Base-by-base conservation (phyloP, 2,888 invertebrate genomes). In the Sarcophaga variegata region DNA sequence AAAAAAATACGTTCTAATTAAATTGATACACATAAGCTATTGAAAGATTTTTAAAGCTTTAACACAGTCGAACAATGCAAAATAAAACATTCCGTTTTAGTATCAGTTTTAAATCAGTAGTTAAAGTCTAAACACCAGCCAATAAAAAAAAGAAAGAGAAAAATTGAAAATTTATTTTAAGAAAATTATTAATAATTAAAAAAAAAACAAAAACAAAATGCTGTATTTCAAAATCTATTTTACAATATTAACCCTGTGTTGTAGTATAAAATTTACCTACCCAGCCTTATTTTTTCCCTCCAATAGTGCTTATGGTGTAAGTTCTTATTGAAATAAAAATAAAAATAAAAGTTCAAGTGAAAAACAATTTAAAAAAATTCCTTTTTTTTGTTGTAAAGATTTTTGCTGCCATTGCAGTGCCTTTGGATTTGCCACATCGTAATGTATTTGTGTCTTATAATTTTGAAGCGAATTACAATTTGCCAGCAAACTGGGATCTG, bases 361-460 rank as follows among this genome's bases (percentile, higher is more conserved):
- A 72, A 74, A 59, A 25, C 8, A n/a, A 37, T 8, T 37, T 2
- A 10, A 37, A 10, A 37, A 37, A 37, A 37, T 37, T 2, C 8
- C 0, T 10, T 54, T 37, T 67, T 54, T 2, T 59, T 62, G 20
- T 81, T 25, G 77, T 77, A 14, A 78, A 96, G 96, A 94, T 96
- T n/a, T 96, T 96, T 91, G 91, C 96, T 60, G 96, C 96, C 0
- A 94, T 96, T 86, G 96, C 96, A 0, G 94, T 96, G 47, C 96
- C 96, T 0, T 92, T 97, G 22, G 96, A 96, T 89, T 94, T 96
- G 8, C 96, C 96, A 0, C 95, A 95, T 89, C 95, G 95, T 88
- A 96, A 96, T 90, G 95, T 96, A 22, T 96, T 96, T 89, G 94
- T 96, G 45, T 96, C 96, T 0, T 96, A 96, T 91, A 96, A 96